Conservation (phyloP, 2,113 vertebrate genomes). For the Apodemus sylvaticus region DNA sequence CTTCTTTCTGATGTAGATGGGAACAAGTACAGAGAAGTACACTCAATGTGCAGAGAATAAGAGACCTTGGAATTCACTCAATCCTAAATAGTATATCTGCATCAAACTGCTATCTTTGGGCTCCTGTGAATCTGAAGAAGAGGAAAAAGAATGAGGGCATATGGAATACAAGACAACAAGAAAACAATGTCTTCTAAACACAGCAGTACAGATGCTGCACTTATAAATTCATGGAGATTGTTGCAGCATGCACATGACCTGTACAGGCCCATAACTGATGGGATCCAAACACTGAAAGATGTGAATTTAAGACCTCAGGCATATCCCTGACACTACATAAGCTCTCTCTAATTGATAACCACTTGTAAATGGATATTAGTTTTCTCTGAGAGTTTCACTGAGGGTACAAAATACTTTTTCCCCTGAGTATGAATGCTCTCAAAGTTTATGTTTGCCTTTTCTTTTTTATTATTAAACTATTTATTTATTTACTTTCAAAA, state of each 20-base stretch:
- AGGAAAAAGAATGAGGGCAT: background rate
- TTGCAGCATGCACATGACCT: background rate
- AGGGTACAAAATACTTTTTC: background rate
- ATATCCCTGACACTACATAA: background rate
- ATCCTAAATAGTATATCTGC: background rate
- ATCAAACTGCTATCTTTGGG: background rate
- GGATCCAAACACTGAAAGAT: background rate
- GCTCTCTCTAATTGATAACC: background rate
- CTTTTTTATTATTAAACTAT: no score
- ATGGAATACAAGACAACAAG: background rate
- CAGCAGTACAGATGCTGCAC: background rate
- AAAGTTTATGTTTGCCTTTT: background rate
- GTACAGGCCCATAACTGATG: background rate
- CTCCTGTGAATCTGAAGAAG: background rate
- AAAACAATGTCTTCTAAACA: background rate
- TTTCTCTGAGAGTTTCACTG: background rate
- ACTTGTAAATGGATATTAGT: background rate
- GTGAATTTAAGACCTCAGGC: background rate
- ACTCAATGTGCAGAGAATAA: background rate
- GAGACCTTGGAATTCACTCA: background rate
- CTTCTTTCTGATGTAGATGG: background rate
- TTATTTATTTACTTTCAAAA: no score
- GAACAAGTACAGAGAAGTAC: background rate
- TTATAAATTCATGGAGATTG: background rate
- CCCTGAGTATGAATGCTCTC: conserved; percentile 71